These are phyloP conservation scores for Tor tambroides DNA, from an alignment of 2,113 vertebrate species.

Conservation along the genomic window DNA sequence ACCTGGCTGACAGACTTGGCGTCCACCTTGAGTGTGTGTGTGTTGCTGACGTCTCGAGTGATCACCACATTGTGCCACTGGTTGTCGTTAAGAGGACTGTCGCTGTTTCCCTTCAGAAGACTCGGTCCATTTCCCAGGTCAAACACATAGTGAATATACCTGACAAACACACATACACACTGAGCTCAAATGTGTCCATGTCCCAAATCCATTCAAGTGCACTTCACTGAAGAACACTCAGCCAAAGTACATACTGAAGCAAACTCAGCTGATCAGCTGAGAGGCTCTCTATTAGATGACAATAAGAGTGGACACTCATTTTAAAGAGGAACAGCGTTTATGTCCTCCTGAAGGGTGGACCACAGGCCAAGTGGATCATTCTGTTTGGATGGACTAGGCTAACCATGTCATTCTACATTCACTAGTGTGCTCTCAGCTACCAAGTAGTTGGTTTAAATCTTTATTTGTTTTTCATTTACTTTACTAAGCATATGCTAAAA, in stretches of 20 bases:
- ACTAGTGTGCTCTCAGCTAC: neutral
- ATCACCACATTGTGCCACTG: slow-evolving; percentile 98
- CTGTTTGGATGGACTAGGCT: neutral
- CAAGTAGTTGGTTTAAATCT: neutral
- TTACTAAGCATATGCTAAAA: neutral
- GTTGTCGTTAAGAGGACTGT: slow-evolving; percentile 92
- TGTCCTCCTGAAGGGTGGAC: neutral
- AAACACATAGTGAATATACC: slow-evolving; percentile 97
- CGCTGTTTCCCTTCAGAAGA: slow-evolving; percentile 95
- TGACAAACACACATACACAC: slow-evolving; percentile 59
- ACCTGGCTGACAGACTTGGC: slow-evolving; percentile 94
- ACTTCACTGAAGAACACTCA: slow-evolving; percentile 26
- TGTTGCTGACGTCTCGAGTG: slow-evolving; percentile 91
- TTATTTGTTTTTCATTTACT: too few relatives aligned
- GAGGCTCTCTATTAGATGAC: slow-evolving; percentile 3
- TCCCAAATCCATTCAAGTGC: slow-evolving; percentile 5
- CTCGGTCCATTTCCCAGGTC: slow-evolving; percentile 97
- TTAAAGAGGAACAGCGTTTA: neutral
- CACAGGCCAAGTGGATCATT: neutral
- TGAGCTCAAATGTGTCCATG: neutral
- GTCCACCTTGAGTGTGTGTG: slow-evolving; percentile 94
- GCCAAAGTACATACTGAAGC: neutral
- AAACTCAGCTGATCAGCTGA: neutral
- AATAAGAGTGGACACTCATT: neutral
- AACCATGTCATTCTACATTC: neutral